Evolutionary conservation across 2,888 invertebrate species (phyloP).

Genomic region (Cartodere bifasciata): DNA sequence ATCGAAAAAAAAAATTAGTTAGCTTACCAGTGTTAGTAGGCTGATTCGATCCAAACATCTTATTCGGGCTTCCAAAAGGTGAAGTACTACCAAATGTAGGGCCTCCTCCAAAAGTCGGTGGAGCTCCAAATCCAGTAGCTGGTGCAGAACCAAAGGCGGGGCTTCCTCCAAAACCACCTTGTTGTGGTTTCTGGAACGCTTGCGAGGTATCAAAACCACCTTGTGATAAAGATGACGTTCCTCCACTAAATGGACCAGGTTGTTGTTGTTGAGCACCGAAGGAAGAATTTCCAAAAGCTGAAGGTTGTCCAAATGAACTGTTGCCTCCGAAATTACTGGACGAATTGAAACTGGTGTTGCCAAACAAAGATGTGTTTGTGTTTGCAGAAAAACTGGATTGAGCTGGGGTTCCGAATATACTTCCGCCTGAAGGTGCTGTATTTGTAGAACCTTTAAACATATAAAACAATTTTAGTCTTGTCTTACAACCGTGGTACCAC

Average conservation of each 20-base stretch:
- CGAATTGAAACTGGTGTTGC: constrained; percentile 4
- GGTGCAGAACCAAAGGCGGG: constrained; percentile 26
- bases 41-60: constrained; percentile 29
- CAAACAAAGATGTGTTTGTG: constrained; percentile 3
- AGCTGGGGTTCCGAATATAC: constrained; percentile 4
- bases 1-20: too few relatives aligned
- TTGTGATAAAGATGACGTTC: constrained; percentile 29
- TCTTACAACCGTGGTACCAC: too few relatives aligned
- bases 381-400: constrained; percentile 9
- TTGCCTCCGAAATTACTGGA: too few relatives aligned
- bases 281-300: constrained; percentile 23
- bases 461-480: too few relatives aligned
- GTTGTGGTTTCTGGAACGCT: constrained; percentile 24
- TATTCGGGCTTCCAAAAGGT: constrained; percentile 34
- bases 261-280: constrained; percentile 23
- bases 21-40: too few relatives aligned
- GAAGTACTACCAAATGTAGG: constrained; percentile 37
- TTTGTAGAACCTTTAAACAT: too few relatives aligned
- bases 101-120: constrained; percentile 35
- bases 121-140: constrained; percentile 30
- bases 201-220: constrained; percentile 32
- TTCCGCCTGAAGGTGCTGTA: constrained; percentile 8
- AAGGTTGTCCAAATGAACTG: constrained; percentile 17
- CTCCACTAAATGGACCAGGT: constrained; percentile 30
- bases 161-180: constrained; percentile 20